Evolutionary conservation across 2,113 vertebrate genomes (phyloP).

Genomic region (Strigops habroptila): DNA sequence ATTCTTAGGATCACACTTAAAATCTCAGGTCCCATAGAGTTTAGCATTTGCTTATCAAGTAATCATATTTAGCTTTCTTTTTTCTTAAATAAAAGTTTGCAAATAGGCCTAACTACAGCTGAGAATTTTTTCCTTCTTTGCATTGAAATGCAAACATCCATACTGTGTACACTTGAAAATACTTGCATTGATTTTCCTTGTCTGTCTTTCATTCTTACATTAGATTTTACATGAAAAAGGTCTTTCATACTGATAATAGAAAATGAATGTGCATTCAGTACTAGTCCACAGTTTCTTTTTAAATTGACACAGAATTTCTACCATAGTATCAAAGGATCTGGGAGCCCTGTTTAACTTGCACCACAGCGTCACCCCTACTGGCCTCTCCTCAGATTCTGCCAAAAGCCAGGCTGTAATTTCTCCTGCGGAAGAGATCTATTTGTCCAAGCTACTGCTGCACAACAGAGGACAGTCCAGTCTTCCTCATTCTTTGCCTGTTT

Average conservation of each 20-base stretch:
- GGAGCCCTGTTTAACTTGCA: background rate
- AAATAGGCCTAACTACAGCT: background rate
- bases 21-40: background rate
- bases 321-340: background rate
- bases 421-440: background rate
- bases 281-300: background rate
- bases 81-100: background rate
- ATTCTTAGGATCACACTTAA: background rate
- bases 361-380: background rate
- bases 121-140: background rate
- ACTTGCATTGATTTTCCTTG: background rate
- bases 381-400: background rate
- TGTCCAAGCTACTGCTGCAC: background rate
- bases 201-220: background rate
- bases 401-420: background rate
- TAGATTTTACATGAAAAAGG: background rate
- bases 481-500: background rate
- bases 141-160: background rate
- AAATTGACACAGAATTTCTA: background rate
- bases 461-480: background rate
- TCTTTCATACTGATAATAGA: background rate
- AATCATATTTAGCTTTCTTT: background rate
- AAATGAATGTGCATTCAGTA: background rate
- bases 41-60: background rate
- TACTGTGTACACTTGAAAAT: background rate